These are phyloP conservation scores for Helicoverpa zea DNA, from an alignment of 1,140 invertebrate species.

Conservation along the genomic window DNA sequence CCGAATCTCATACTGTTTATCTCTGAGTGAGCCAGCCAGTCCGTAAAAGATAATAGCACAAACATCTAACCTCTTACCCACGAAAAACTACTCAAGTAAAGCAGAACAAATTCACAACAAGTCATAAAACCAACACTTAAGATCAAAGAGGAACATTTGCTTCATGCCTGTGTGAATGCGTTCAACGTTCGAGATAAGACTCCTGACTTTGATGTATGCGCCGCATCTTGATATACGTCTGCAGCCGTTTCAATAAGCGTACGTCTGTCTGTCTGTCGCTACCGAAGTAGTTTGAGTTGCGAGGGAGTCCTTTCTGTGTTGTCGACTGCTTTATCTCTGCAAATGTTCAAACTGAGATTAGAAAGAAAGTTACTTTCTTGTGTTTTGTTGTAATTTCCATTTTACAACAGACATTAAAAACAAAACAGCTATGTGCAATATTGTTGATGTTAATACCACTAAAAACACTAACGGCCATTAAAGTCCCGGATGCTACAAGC, in stretches of 20 bases:
- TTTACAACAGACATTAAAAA: too few species aligned
- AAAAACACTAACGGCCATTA: too few species aligned
- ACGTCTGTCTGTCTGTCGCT: constrained; percentile 49
- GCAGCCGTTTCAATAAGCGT: constrained; percentile 56
- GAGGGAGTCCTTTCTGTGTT: constrained; percentile 31
- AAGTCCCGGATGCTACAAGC: not conserved
- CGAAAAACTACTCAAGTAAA: constrained; percentile 17
- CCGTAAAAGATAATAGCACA: not conserved
- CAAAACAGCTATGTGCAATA: too few species aligned
- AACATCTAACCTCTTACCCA: not conserved
- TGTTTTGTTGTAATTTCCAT: too few species aligned
- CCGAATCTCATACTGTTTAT: not conserved
- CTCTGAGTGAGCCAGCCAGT: not conserved
- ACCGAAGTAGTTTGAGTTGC: constrained; percentile 44
- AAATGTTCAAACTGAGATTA: too few species aligned
- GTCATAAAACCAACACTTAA: constrained; percentile 43
- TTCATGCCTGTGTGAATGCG: constrained; percentile 44
- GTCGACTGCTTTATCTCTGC: constrained; percentile 5
- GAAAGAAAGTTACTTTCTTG: too few species aligned
- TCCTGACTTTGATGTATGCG: constrained; percentile 68
- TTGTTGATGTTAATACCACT: too few species aligned
- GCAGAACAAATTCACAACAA: constrained; percentile 23
- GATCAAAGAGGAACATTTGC: constrained; percentile 46
- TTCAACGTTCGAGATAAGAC: constrained; percentile 58
- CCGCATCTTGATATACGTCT: constrained; percentile 60